Conservation (phyloP, 2,113 vertebrate species). For the Xiphias gladius region DNA sequence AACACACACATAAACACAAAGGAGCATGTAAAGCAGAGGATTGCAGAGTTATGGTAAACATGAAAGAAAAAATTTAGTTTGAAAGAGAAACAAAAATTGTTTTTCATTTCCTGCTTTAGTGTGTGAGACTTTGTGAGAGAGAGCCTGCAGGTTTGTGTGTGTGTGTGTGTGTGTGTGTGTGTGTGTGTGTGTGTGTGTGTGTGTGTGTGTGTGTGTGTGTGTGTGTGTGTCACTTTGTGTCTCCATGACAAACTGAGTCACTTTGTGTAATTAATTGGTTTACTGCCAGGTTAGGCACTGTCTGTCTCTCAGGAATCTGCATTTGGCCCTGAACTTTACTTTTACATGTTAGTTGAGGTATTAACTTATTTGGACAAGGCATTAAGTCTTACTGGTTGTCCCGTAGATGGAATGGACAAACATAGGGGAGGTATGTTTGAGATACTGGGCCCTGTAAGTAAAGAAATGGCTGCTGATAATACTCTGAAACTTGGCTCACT, state of each 20-base stretch:
- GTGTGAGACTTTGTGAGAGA: background rate
- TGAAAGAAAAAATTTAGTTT: background rate
- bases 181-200: slow-evolving; percentile 11
- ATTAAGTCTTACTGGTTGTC: slow-evolving; percentile 74
- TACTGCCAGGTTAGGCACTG: slow-evolving; percentile 65
- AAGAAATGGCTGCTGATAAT: slow-evolving; percentile 61
- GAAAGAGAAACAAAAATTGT: slow-evolving; percentile 7
- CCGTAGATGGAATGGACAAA: slow-evolving; percentile 76
- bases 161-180: background rate
- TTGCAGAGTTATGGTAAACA: background rate
- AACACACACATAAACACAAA: background rate
- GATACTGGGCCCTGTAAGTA: slow-evolving; percentile 57
- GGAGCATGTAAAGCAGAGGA: slow-evolving; percentile 1
- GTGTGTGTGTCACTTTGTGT: slow-evolving; percentile 34
- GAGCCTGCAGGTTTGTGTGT: background rate
- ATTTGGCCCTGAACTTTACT: slow-evolving; percentile 81
- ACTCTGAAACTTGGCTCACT: slow-evolving; percentile 29
- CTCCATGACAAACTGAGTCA: slow-evolving; percentile 46
- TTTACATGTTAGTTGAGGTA: slow-evolving; percentile 77
- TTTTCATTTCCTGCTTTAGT: background rate
- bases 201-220: slow-evolving; percentile 22
- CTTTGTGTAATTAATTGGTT: slow-evolving; percentile 71
- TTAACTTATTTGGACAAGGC: slow-evolving; percentile 80
- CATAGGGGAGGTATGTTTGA: slow-evolving; percentile 71
- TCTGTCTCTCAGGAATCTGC: slow-evolving; percentile 74